phyloP scores from a whole-genome alignment of 2,797 vertebrate species.

The Gymnothorax reevesii region DNA sequence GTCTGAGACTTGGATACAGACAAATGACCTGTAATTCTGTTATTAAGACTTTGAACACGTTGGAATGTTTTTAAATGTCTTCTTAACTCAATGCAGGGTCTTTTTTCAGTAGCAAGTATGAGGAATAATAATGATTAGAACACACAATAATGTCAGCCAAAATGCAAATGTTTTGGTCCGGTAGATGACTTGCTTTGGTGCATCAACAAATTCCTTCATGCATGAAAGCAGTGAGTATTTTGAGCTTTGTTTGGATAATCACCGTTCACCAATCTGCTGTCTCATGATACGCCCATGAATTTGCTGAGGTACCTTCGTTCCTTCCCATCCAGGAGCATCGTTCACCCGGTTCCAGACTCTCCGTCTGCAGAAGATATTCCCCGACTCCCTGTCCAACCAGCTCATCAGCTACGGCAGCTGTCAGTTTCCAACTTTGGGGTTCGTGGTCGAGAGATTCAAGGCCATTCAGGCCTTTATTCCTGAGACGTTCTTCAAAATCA shows the following conservation, averaged over 20 bases:
- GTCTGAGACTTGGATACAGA: no score
- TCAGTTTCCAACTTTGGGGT: constrained; percentile 96
- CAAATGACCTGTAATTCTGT: no score
- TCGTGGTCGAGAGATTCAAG: constrained; percentile 98
- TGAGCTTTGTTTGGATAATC: not conserved
- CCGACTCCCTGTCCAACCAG: constrained; percentile 87
- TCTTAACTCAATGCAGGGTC: not conserved
- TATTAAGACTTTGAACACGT: not conserved
- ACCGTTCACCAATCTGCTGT: not conserved
- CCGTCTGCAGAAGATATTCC: constrained; percentile 90
- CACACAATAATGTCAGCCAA: not conserved
- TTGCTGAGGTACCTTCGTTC: not conserved
- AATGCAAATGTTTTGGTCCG: not conserved
- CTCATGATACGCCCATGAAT: not conserved
- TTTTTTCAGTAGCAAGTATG: not conserved
- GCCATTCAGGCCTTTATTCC: constrained; percentile 96
- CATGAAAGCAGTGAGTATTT: not conserved
- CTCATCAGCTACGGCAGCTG: constrained; percentile 98
- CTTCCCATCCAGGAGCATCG: constrained; percentile 79
- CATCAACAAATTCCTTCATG: not conserved
- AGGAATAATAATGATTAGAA: not conserved
- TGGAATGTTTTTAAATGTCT: not conserved
- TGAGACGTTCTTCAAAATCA: constrained; percentile 94
- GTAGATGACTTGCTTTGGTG: not conserved
- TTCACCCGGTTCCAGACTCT: constrained; percentile 97